Base-by-base conservation (phyloP, 2,888 invertebrate species). In the Opisthograptis luteolata region DNA sequence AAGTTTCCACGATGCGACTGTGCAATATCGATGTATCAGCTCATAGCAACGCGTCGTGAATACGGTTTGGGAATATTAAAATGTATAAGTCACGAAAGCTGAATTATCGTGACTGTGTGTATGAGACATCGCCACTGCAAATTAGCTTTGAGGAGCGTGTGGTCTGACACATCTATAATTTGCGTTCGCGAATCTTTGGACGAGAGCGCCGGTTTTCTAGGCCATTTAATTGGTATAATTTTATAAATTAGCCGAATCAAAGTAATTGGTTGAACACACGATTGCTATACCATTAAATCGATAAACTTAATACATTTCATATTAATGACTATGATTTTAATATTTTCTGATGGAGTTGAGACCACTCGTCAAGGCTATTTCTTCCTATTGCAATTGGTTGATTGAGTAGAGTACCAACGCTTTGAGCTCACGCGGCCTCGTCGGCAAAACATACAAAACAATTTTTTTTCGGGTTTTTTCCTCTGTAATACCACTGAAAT, bases 11-110 rank as follows among this genome's bases (percentile, higher is more conserved):
- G 43, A 28, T 41, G 42, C 49, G 45, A 25, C 36, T 56, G 54
- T 58, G 57, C 62, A 58, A 55, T 84, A 86, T 86, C 71, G 87
- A 87, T 81, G 75, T 86, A 85, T 81, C 84, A 80, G 73, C 60
- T 69, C 82, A 77, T 85, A 79, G 82, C 84, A 79, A 84, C 84
- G 76, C 67, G 73, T 70, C 67, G 44, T 60, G 44, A 59, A 52
- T 58, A 70, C 73, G 66, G 60, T 57, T 50, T 50, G 55, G 58
- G 82, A 79, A 85, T 86, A 84, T 81, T 81, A 84, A 86, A 79
- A 81, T 77, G 81, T 75, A 27, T 66, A 59, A 80, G 87, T 84
- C 87, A 87, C 87, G 87, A 83, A 79, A 71, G 39, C 55, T 62
- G 65, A 72, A 74, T 73, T 71, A 75, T 76, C 73, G 69, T 77